phyloP scores from a whole-genome alignment of 2,888 invertebrate species.

The Sclerodermus sp. region DNA sequence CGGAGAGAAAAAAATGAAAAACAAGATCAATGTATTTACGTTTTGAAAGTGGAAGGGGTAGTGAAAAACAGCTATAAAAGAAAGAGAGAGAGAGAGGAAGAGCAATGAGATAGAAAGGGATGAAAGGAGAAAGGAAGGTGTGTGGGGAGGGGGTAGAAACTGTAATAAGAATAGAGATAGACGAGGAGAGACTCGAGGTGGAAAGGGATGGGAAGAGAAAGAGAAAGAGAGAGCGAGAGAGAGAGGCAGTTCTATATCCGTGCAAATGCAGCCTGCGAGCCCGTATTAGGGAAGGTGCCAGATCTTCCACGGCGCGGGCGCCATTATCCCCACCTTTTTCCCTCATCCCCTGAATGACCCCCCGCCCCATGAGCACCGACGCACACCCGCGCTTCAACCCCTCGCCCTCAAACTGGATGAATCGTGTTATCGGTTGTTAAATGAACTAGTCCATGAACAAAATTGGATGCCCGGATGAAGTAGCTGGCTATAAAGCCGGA shows the following conservation, averaged over 20 bases:
- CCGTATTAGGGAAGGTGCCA: slow-evolving; percentile 55
- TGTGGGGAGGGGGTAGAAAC: too few species aligned
- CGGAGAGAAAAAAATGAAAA: slow-evolving; percentile 8
- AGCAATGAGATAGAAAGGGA: too few species aligned
- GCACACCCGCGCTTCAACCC: too few species aligned
- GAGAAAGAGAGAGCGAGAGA: slow-evolving; percentile 1
- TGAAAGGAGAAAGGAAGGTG: slow-evolving; percentile 4
- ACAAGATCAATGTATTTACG: too few species aligned
- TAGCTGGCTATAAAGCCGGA: too few species aligned
- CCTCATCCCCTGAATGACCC: too few species aligned
- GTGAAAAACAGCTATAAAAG: not conserved
- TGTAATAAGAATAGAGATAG: too few species aligned
- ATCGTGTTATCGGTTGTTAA: too few species aligned
- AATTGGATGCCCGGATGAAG: too few species aligned
- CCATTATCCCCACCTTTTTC: slow-evolving; percentile 45
- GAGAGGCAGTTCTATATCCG: slow-evolving; percentile 43
- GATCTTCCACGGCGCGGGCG: slow-evolving; percentile 57
- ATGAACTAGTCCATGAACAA: too few species aligned
- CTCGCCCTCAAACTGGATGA: too few species aligned
- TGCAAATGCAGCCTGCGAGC: slow-evolving; percentile 44
- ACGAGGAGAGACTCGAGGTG: slow-evolving; percentile 10
- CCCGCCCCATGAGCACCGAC: too few species aligned
- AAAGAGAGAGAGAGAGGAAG: slow-evolving; percentile 6
- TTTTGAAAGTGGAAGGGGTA: slow-evolving; percentile 6
- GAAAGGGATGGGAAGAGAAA: slow-evolving; percentile 9